Conservation (phyloP, 2,797 vertebrate genomes). For the Eurystomus glaucurus region DNA sequence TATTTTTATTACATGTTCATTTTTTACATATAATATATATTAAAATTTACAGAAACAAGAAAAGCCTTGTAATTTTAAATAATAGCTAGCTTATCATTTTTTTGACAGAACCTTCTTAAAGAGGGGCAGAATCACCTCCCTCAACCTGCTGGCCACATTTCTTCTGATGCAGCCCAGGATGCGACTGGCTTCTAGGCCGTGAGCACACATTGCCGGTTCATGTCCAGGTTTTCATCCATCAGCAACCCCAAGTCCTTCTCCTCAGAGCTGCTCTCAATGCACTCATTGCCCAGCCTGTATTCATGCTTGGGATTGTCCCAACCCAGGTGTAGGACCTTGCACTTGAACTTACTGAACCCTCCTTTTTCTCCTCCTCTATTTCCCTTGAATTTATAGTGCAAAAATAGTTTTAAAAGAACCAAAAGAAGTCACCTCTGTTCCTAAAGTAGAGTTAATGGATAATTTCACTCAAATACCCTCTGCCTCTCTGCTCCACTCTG, state of each 20-base stretch:
- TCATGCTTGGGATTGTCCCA: no score
- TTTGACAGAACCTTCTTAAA: neutral
- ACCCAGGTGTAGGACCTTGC: neutral
- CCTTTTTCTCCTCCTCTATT: neutral
- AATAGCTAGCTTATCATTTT: neutral
- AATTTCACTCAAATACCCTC: no score
- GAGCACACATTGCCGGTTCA: no score
- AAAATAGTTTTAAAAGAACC: fast-evolving
- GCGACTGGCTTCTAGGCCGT: neutral
- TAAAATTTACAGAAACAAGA: neutral
- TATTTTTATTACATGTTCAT: no score
- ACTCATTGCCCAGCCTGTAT: neutral
- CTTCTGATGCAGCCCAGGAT: neutral
- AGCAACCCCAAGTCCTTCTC: no score
- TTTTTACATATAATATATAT: no score
- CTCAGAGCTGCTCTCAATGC: no score
- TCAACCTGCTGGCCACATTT: neutral
- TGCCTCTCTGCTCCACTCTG: no score
- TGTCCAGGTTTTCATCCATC: neutral
- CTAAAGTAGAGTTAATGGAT: no score
- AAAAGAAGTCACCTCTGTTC: neutral
- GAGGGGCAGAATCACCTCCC: no score
- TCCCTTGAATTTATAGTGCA: neutral
- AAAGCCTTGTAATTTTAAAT: neutral
- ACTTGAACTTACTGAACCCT: neutral